phyloP scores from a whole-genome alignment of 2,113 vertebrate species.

The Conger conger region DNA sequence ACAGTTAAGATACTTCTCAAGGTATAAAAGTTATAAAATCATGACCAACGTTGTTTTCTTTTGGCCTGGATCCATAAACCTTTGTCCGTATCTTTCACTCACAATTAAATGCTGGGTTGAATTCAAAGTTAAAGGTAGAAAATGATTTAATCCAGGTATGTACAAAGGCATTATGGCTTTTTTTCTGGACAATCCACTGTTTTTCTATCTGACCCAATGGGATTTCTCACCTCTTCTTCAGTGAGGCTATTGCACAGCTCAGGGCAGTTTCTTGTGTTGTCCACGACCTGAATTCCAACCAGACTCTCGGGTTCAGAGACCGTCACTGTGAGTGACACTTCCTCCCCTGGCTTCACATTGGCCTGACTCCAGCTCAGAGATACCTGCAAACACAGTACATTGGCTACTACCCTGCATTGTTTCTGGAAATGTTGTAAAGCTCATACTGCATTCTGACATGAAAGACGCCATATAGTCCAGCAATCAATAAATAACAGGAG shows the following conservation, averaged over 20 bases:
- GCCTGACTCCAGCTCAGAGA: constrained; percentile 77
- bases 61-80: no score
- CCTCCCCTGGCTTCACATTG: constrained; percentile 68
- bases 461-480: neutral
- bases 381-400: constrained; percentile 59
- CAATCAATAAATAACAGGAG: neutral
- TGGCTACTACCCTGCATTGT: neutral
- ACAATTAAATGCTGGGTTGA: no score
- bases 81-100: no score
- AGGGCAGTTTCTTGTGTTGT: constrained; percentile 67
- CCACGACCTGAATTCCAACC: constrained; percentile 72
- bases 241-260: constrained; percentile 64
- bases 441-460: neutral
- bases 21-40: no score
- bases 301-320: constrained; percentile 61
- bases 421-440: neutral
- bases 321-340: constrained; percentile 70
- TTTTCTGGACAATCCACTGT: no score
- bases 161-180: no score
- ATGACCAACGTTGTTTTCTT: no score
- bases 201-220: neutral
- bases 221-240: constrained; percentile 65
- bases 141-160: no score
- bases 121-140: no score
- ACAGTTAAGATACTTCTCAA: no score